Percentiles rank a stretch among this genome's conserved stretches.
Conservation (phyloP, 2,113 vertebrate genomes). For the Campylomormyrus tamandua region DNA sequence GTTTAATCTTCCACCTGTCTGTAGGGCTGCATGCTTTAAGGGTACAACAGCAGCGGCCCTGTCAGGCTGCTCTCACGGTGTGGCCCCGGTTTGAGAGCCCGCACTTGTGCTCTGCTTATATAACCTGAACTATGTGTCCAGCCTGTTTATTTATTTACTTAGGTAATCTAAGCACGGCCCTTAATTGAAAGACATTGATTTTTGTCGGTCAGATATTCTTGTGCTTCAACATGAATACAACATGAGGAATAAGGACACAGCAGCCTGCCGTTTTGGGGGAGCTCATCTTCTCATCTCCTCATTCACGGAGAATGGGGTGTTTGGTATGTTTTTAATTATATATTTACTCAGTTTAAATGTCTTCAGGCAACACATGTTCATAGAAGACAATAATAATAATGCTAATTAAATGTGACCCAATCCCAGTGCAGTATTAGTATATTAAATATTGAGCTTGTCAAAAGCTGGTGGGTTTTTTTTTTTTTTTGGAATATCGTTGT, state of each 20-base stretch:
- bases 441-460: not conserved
- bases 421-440: not conserved
- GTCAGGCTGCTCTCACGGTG: not conserved
- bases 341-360: not conserved
- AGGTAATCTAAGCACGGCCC: not conserved
- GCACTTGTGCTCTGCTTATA: not conserved
- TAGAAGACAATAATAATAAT: not conserved
- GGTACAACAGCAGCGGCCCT: not conserved
- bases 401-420: slow-evolving; percentile 1
- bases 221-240: not conserved
- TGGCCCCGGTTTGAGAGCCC: not conserved
- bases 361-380: not conserved
- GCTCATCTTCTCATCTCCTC: not conserved
- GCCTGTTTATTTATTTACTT: not conserved
- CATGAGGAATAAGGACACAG: slow-evolving; percentile 8
- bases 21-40: not conserved
- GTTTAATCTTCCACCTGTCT: not conserved
- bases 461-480: not conserved
- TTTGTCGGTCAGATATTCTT: slow-evolving; percentile 12
- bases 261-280: not conserved
- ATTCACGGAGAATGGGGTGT: not conserved
- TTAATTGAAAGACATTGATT: slow-evolving; percentile 18
- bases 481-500: not conserved
- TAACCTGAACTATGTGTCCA: not conserved
- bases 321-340: not conserved